Conservation (phyloP, 1,140 invertebrate species). For the Pogonus chalceus region DNA sequence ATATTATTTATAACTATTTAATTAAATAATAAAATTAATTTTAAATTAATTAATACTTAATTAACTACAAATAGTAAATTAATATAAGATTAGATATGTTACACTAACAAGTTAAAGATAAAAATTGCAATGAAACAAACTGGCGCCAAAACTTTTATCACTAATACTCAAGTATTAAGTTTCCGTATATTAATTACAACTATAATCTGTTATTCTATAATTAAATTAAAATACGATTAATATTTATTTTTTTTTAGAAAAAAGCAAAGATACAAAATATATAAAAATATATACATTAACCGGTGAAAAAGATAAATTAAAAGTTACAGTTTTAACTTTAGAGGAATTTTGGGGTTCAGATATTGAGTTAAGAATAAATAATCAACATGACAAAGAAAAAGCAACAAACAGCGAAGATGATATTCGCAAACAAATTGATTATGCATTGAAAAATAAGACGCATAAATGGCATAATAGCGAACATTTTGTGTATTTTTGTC, state of each 20-base stretch:
- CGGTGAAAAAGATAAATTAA: slow-evolving; percentile 49
- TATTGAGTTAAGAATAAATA: slow-evolving; percentile 55
- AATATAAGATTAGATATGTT: no score
- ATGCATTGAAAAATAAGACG: slow-evolving; percentile 33
- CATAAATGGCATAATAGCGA: slow-evolving; percentile 55
- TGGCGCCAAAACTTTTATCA: no score
- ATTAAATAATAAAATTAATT: no score
- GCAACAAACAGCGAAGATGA: slow-evolving; percentile 50
- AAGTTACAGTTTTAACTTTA: slow-evolving; percentile 46
- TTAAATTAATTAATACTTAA: no score
- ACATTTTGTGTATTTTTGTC: slow-evolving; percentile 58
- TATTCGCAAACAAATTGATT: slow-evolving; percentile 49
- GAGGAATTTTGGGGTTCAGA: slow-evolving; percentile 54
- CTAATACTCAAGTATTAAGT: no score
- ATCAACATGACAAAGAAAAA: slow-evolving; percentile 55
- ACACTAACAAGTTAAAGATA: no score
- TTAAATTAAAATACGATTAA: no score
- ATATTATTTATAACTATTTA: no score
- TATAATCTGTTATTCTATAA: no score
- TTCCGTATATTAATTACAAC: no score
- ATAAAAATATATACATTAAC: slow-evolving; percentile 53
- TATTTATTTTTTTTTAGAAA: slow-evolving; percentile 41
- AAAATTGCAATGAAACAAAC: no score
- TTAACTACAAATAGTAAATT: no score
- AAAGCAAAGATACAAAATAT: slow-evolving; percentile 56